Evolutionary conservation across 2,113 vertebrate species (phyloP).

Genomic region (Cyphomyrus plagiostoma): DNA sequence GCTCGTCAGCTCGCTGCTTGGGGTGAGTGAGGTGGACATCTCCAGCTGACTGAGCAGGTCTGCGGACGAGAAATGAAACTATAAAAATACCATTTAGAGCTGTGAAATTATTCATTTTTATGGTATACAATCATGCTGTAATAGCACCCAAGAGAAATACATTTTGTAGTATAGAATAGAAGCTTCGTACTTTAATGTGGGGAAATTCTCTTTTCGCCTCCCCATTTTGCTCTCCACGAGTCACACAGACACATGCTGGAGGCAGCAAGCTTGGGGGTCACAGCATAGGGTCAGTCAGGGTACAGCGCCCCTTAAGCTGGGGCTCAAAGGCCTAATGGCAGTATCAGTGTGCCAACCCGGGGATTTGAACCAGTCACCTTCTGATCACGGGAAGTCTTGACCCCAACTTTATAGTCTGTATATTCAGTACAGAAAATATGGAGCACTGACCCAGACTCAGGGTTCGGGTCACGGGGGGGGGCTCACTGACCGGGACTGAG

Average conservation of each 20-base stretch:
- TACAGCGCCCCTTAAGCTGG: background rate
- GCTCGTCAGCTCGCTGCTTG: constrained; percentile 81
- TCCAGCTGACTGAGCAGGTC: constrained; percentile 82
- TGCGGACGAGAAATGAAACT: constrained; percentile 41
- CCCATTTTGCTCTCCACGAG: background rate
- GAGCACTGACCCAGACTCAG: background rate
- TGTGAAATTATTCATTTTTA: background rate
- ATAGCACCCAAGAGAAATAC: background rate
- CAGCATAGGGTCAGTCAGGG: background rate
- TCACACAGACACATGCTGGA: background rate
- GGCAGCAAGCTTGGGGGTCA: background rate
- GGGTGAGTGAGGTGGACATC: constrained; percentile 72
- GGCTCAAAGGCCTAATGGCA: background rate
- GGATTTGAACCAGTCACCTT: background rate
- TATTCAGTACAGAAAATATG: background rate
- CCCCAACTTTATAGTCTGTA: background rate
- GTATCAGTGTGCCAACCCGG: background rate
- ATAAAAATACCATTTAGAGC: background rate
- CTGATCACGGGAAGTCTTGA: background rate
- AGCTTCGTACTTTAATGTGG: background rate
- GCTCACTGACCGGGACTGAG: constrained; percentile 69
- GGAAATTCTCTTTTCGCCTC: background rate
- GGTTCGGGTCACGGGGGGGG: constrained; percentile 21
- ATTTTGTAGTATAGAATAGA: background rate
- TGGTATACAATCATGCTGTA: background rate